Conservation (phyloP, 1,140 invertebrate species). For the Sycobia sp. region DNA sequence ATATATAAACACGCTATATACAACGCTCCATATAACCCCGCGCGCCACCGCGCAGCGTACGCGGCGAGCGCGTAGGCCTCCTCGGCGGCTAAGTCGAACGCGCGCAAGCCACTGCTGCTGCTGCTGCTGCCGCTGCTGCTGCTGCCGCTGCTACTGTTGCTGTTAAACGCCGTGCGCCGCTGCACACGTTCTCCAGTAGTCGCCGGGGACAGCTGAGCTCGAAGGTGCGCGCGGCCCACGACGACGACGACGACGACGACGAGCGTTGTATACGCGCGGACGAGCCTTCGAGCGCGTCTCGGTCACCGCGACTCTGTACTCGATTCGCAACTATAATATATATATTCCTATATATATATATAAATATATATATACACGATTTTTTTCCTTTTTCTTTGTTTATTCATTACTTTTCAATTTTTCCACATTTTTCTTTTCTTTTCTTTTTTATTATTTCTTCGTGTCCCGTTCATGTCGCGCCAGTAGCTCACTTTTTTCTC, state of each 20-base stretch:
- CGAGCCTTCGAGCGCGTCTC: background rate
- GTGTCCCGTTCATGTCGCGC: background rate
- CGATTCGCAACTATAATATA: too few relatives aligned
- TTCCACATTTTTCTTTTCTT: background rate
- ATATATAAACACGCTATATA: too few relatives aligned
- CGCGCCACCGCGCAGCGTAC: too few relatives aligned
- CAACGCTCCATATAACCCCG: too few relatives aligned
- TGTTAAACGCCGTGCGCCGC: background rate
- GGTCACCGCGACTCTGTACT: too few relatives aligned
- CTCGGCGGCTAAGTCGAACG: too few relatives aligned
- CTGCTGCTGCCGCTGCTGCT: background rate
- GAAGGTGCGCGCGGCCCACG: conserved; percentile 1
- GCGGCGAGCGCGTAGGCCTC: too few relatives aligned
- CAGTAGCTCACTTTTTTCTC: too few relatives aligned
- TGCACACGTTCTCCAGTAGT: background rate
- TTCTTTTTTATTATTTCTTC: background rate
- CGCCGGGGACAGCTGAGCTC: background rate
- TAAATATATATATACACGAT: background rate
- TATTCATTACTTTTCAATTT: background rate
- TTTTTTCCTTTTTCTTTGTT: too few relatives aligned
- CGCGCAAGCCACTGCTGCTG: too few relatives aligned
- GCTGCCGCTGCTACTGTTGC: background rate
- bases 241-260: background rate
- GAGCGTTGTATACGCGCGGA: background rate
- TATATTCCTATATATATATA: too few relatives aligned